A percentile compares a stretch with the other conserved stretches of the same genome.
Evolutionary conservation across 2,797 vertebrate species (phyloP).

Genomic region (Emydoidea blandingii): DNA sequence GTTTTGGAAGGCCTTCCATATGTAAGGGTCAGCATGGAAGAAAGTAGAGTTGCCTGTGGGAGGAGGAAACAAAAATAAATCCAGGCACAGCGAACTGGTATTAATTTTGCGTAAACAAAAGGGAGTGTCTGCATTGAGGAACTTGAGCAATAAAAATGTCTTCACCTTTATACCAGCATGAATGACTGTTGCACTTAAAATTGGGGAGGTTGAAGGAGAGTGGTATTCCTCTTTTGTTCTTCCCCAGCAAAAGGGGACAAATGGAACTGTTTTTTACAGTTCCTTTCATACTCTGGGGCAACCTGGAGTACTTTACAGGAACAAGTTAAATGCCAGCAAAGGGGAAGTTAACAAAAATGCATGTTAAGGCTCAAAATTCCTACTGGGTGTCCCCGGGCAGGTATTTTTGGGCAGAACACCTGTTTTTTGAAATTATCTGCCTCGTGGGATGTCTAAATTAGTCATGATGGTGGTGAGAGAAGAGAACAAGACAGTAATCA

Average conservation of each 20-base stretch:
- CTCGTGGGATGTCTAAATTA: neutral
- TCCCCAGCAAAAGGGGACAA: neutral
- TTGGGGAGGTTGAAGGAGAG: neutral
- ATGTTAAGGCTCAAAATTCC: neutral
- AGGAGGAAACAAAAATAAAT: neutral
- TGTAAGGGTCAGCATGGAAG: neutral
- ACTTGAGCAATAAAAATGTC: neutral
- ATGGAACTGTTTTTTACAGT: fast-evolving
- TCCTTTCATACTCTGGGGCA: neutral
- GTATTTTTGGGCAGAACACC: neutral
- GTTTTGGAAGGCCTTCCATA: neutral
- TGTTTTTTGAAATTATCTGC: neutral
- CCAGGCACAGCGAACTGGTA: neutral
- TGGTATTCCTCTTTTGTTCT: neutral
- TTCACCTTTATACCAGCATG: neutral
- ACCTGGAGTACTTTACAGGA: neutral
- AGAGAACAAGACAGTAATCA: neutral
- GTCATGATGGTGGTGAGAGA: neutral
- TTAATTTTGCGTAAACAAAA: neutral
- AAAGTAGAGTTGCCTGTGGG: neutral
- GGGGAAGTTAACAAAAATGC: neutral
- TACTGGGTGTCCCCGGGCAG: neutral
- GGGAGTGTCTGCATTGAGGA: neutral
- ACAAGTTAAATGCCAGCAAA: neutral
- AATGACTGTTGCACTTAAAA: neutral